Percentiles rank a stretch among this genome's conserved stretches.
Evolutionary conservation across 2,888 invertebrate species (phyloP).

Genomic region (Leucophora obtusa): DNA sequence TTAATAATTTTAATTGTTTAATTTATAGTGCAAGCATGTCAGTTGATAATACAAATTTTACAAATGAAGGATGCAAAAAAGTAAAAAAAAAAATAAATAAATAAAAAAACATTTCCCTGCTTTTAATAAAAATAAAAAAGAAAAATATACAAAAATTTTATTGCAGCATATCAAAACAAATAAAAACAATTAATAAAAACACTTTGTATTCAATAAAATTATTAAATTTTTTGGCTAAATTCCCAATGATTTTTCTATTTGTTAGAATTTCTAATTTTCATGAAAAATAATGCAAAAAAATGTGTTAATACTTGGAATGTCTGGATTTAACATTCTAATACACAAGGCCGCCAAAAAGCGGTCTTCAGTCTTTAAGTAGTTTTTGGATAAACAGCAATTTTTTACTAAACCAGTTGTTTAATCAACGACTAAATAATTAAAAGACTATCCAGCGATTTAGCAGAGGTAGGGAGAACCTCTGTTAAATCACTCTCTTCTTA

Average conservation of each 20-base stretch:
- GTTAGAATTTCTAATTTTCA: neutral
- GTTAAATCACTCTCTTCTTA: too few relatives aligned
- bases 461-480: too few relatives aligned
- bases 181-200: conserved; percentile 5
- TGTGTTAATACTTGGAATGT: conserved; percentile 11
- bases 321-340: too few relatives aligned
- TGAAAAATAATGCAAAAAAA: neutral
- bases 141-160: neutral
- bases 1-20: neutral
- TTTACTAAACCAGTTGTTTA: too few relatives aligned
- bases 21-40: neutral
- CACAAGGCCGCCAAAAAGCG: too few relatives aligned
- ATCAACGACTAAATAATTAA: too few relatives aligned
- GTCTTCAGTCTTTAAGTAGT: too few relatives aligned
- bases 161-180: neutral
- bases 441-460: too few relatives aligned
- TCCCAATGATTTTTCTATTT: conserved; percentile 34
- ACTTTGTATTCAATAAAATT: conserved; percentile 41
- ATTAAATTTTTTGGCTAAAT: conserved; percentile 43
- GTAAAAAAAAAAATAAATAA: neutral
- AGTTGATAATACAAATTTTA: neutral
- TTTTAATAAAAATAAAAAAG: neutral
- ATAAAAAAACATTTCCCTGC: neutral
- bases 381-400: too few relatives aligned
- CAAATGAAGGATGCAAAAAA: neutral